Evolutionary conservation across 1,140 invertebrate genomes (phyloP).

Genomic region (Bombus affinis): DNA sequence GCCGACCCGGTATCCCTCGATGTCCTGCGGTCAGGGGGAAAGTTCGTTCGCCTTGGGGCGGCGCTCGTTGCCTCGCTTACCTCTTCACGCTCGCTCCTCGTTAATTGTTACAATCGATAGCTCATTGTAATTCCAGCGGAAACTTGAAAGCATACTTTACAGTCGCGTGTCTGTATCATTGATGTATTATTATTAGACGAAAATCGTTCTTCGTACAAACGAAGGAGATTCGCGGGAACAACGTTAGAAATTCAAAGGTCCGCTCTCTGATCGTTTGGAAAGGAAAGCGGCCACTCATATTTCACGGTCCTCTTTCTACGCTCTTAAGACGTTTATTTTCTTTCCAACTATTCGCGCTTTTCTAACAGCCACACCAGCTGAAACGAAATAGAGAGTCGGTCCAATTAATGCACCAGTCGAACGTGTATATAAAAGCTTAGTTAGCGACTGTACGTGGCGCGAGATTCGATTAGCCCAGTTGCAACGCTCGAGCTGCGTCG

Average conservation of each 20-base stretch:
- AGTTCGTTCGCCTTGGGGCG: constrained; percentile 11
- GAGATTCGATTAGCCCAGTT: constrained; percentile 67
- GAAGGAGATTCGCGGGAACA: background rate
- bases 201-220: background rate
- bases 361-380: constrained; percentile 6
- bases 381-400: constrained; percentile 58
- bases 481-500: constrained; percentile 52
- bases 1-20: background rate
- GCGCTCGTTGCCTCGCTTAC: background rate
- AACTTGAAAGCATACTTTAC: background rate
- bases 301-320: background rate
- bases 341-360: background rate
- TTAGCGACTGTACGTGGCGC: constrained; percentile 59
- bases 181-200: background rate
- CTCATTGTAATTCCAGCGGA: background rate
- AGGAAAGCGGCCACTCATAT: background rate
- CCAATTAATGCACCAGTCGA: constrained; percentile 56
- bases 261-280: background rate
- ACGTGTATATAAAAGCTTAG: constrained; percentile 65
- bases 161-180: background rate
- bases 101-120: constrained; percentile 1
- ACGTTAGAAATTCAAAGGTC: background rate
- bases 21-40: constrained; percentile 11
- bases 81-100: background rate
- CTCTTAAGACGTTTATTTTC: constrained; percentile 9